phyloP scores from a whole-genome alignment of 2,888 invertebrate species.

The Eudemis profundana region DNA sequence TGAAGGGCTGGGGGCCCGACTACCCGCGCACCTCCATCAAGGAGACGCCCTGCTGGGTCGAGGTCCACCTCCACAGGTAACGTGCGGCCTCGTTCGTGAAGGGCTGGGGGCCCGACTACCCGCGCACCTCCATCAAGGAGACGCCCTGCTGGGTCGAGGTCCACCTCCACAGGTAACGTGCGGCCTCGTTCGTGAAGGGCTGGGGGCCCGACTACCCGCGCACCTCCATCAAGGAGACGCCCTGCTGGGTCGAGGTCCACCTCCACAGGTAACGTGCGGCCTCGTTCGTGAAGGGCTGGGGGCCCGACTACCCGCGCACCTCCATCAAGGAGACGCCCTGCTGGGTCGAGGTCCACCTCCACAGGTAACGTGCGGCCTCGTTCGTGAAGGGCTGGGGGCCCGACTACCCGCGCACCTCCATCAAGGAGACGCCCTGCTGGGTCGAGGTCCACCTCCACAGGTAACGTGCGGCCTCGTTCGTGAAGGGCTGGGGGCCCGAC shows the following conservation, averaged over 20 bases:
- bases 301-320: slow-evolving; percentile 98
- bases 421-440: slow-evolving; percentile 99
- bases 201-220: slow-evolving; percentile 99
- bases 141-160: slow-evolving; percentile 99
- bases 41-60: slow-evolving; percentile 99
- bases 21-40: slow-evolving; percentile 99
- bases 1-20: slow-evolving; percentile 99
- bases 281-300: slow-evolving; percentile 99
- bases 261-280: slow-evolving; percentile 90
- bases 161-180: slow-evolving; percentile 91
- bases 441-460: slow-evolving; percentile 97
- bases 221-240: slow-evolving; percentile 99
- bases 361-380: slow-evolving; percentile 91
- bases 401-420: slow-evolving; percentile 97
- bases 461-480: slow-evolving; percentile 95
- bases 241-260: slow-evolving; percentile 98
- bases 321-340: slow-evolving; percentile 99
- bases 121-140: slow-evolving; percentile 98
- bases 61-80: slow-evolving; percentile 94
- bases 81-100: slow-evolving; percentile 99
- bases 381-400: slow-evolving; percentile 99
- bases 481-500: slow-evolving; percentile 99
- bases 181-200: slow-evolving; percentile 99
- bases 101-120: slow-evolving; percentile 99
- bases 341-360: slow-evolving; percentile 98